A percentile compares a stretch with the other conserved stretches of the same genome.
Conservation (phyloP, 2,888 invertebrate species). For the Camponotus fellah region DNA sequence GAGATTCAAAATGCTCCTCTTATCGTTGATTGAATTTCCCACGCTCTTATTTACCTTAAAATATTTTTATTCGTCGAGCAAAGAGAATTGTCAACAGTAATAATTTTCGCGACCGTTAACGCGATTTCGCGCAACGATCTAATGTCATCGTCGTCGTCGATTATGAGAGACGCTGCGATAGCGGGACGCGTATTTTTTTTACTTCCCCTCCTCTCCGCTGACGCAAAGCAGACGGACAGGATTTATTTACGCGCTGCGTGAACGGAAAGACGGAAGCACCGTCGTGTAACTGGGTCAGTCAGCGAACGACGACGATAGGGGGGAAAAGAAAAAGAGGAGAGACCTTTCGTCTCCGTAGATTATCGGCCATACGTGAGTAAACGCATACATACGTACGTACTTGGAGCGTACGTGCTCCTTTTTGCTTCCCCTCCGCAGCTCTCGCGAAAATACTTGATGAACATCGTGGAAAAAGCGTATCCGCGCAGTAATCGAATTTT, state of each 20-base stretch:
- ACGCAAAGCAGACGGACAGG: conserved; percentile 6
- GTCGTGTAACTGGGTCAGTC: conserved; percentile 55
- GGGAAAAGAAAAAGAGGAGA: conserved; percentile 60
- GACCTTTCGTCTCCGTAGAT: conserved; percentile 39
- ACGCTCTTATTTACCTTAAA: too few relatives aligned
- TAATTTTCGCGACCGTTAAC: conserved; percentile 9
- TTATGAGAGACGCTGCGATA: conserved; percentile 19
- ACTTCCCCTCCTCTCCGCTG: neutral
- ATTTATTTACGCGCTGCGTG: conserved; percentile 28
- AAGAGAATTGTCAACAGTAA: neutral
- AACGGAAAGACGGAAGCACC: conserved; percentile 46
- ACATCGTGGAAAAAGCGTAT: conserved; percentile 18
- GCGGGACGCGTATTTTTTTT: conserved; percentile 6
- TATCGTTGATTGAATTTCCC: too few relatives aligned
- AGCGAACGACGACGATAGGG: conserved; percentile 46
- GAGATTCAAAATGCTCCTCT: neutral
- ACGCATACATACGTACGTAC: conserved; percentile 35
- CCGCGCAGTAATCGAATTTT: neutral
- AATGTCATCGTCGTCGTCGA: conserved; percentile 21
- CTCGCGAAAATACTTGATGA: conserved; percentile 2
- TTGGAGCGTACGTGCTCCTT: conserved; percentile 43
- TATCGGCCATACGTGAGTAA: conserved; percentile 55
- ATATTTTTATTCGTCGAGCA: neutral
- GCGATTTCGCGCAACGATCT: conserved; percentile 29
- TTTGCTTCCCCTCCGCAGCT: conserved; percentile 27